Percentiles rank a stretch among this genome's conserved stretches.
Conservation (phyloP, 2,888 invertebrate genomes). For the Caenorhabditis zanzibari region DNA sequence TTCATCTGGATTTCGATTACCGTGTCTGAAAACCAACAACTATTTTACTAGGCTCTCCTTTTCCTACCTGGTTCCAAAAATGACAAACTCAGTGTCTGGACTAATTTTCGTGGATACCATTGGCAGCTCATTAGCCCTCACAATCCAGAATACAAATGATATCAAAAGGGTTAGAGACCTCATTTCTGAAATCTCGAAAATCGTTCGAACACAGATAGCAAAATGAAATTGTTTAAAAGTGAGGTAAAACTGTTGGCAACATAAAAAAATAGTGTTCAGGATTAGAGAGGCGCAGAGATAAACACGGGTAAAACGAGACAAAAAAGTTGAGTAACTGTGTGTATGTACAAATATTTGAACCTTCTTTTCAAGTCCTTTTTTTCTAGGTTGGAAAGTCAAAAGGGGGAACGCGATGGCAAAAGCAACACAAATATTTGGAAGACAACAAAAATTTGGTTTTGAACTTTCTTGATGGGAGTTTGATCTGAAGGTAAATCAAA, state of each 20-base stretch:
- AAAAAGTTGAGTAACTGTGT: constrained; percentile 24
- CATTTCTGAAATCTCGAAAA: constrained; percentile 35
- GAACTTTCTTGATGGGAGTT: constrained; percentile 9
- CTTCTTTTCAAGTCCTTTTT: constrained; percentile 18
- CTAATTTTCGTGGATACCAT: constrained; percentile 33
- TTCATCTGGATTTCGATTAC: constrained; percentile 72
- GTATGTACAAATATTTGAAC: constrained; percentile 41
- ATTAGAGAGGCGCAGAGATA: constrained; percentile 43
- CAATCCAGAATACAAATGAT: constrained; percentile 1
- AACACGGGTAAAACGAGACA: constrained; percentile 25
- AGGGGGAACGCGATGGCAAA: not conserved
- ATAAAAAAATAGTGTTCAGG: constrained; percentile 28
- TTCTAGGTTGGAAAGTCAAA: constrained; percentile 10
- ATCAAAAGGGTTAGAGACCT: not conserved
- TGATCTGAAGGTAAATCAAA: not conserved
- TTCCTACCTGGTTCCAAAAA: constrained; percentile 62
- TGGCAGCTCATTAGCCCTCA: constrained; percentile 29
- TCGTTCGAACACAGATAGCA: constrained; percentile 2
- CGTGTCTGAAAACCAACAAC: constrained; percentile 57
- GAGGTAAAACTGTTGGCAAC: constrained; percentile 3
- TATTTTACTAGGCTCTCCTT: not conserved
- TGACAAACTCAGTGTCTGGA: constrained; percentile 52
- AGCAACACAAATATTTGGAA: constrained; percentile 10
- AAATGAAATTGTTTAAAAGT: constrained; percentile 32
- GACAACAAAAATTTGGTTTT: constrained; percentile 5